phyloP scores from a whole-genome alignment of 2,888 invertebrate species.

The Patella caerulea region DNA sequence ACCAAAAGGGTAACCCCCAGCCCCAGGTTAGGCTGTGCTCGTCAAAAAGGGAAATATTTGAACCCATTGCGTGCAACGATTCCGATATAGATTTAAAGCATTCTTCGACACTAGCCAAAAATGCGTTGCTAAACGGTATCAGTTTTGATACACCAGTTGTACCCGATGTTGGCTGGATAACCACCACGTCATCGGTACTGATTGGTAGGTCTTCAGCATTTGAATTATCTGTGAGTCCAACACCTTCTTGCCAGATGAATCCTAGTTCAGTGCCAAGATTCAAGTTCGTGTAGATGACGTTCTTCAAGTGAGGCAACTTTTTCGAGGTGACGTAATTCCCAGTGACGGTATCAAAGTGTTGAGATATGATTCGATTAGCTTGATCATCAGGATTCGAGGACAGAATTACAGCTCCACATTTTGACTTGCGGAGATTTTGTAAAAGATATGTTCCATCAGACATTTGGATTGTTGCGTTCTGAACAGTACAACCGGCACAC shows the following conservation, averaged over 20 bases:
- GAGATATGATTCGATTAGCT: not conserved
- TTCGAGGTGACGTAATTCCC: not conserved
- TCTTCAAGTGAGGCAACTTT: not conserved
- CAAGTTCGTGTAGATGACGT: not conserved
- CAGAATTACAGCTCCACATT: not conserved
- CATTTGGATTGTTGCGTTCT: not conserved
- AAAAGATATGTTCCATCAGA: not conserved
- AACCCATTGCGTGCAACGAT: too few relatives aligned
- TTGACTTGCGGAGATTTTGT: not conserved
- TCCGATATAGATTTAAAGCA: too few relatives aligned
- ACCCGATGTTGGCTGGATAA: not conserved
- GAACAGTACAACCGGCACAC: not conserved
- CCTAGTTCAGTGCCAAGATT: not conserved
- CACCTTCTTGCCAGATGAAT: not conserved
- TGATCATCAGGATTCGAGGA: not conserved
- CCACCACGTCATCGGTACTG: not conserved
- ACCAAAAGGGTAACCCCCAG: too few relatives aligned
- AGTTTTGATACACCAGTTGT: not conserved
- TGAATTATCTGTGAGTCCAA: not conserved
- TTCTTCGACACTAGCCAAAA: too few relatives aligned
- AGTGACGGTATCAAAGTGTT: not conserved
- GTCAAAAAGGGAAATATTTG: too few relatives aligned
- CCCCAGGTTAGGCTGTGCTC: too few relatives aligned
- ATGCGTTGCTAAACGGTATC: not conserved
- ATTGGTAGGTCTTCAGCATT: not conserved